A percentile compares a stretch with the other conserved stretches of the same genome.
Conservation (phyloP, 2,888 invertebrate genomes). For the Dione juno region DNA sequence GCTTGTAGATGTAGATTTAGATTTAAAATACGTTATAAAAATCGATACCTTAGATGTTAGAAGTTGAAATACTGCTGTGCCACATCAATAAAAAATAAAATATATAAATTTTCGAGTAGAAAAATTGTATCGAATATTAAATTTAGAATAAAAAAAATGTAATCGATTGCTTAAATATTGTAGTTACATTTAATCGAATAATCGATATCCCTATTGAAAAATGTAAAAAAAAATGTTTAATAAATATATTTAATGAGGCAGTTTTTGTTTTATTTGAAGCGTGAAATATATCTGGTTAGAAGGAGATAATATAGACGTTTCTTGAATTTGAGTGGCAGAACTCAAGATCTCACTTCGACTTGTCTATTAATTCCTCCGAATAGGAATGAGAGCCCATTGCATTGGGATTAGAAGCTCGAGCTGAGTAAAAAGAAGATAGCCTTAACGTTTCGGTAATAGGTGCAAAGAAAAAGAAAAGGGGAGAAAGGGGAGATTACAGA, state of each 20-base stretch:
- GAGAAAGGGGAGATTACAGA: too few species aligned
- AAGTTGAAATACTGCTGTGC: constrained; percentile 68
- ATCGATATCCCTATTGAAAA: constrained; percentile 24
- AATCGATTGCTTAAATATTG: constrained; percentile 21
- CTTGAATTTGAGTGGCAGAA: too few species aligned
- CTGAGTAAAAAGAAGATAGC: too few species aligned
- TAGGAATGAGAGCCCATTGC: too few species aligned
- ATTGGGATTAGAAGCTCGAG: too few species aligned
- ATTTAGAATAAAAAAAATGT: constrained; percentile 2
- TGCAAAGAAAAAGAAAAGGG: too few species aligned
- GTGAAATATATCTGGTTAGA: neutral
- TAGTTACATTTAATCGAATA: constrained; percentile 24
- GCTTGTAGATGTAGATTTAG: constrained; percentile 27
- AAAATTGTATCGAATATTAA: constrained; percentile 11
- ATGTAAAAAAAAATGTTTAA: constrained; percentile 29
- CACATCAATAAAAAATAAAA: constrained; percentile 64
- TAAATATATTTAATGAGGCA: constrained; percentile 31
- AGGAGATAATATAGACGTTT: too few species aligned
- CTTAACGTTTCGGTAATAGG: too few species aligned
- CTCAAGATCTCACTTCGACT: too few species aligned
- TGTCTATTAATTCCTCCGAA: too few species aligned
- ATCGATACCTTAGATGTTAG: neutral
- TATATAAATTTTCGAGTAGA: constrained; percentile 8
- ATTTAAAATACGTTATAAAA: constrained; percentile 5
- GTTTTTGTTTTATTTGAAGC: neutral